Evolutionary conservation across 1,140 invertebrate species (phyloP), one percentile per base, ranked within the genome.

Genomic region (Hormaphis cornu): DNA sequence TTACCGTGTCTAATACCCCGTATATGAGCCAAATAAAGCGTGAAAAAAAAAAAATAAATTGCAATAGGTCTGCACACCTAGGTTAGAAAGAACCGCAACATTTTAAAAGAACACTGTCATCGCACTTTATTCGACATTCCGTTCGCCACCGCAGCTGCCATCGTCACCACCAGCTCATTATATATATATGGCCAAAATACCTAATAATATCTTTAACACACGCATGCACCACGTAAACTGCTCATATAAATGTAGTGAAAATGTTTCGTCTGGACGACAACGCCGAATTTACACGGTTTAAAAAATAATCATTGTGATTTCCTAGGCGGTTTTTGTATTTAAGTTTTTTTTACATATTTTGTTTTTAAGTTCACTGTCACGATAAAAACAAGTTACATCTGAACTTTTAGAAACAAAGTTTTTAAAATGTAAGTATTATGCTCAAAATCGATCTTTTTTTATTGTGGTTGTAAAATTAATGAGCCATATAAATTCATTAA

Each of bases 41-140:
- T 66, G 61, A 66, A 66, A 42, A 44, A 66, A 16, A n/a, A 66
- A 66, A 44, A 66, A 46, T 66, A 66, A 66, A 66, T 66, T 66
- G 61, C 61, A 48, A 48, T 66, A 35, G 28, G 61, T 50, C 28
- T 33, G 44, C 58, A 22, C 61, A 48, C 44, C 42, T 5, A 26
- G 35, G 8, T 33, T 20, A 22, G 44, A 44, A 44, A 66, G 12
- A 46, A 66, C 61, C 61, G 44, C 61, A 63, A 63, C 33, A 48
- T 20, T 48, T 37, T 33, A 66, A 66, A 66, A 66, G 61, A 48
- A 66, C 61, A 48, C 44, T 33, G 61, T 66, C 61, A 66, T 48
- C 48, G 59, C 42, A 63, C 24, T 63, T 63, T 28, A 53, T 33
- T 46, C 26, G 26, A 63, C 59, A 63, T 63, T 63, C 40, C 26